Percentiles rank a stretch among this genome's conserved stretches.
Evolutionary conservation across 2,113 vertebrate species (phyloP).

Genomic region (Labrus mixtus): DNA sequence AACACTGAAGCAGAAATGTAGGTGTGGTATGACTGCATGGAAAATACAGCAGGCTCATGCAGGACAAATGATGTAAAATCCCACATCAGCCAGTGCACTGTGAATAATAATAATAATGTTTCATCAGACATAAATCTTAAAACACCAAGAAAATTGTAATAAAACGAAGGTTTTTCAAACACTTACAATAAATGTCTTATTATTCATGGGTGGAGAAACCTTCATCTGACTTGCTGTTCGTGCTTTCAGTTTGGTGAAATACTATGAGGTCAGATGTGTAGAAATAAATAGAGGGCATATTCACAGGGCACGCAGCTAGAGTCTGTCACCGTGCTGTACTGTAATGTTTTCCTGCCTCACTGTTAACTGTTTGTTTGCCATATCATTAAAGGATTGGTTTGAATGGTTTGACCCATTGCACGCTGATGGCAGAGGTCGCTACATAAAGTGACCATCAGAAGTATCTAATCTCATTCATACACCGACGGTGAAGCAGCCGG

Average conservation of each 20-base stretch:
- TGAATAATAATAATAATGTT: not conserved
- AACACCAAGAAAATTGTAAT: not conserved
- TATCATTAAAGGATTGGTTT: too few species aligned
- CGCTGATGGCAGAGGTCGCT: too few species aligned
- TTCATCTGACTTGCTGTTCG: not conserved
- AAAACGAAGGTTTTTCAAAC: not conserved
- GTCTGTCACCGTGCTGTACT: not conserved
- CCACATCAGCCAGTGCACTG: not conserved
- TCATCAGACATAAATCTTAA: not conserved
- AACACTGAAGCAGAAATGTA: not conserved
- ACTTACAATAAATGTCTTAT: not conserved
- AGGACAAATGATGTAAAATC: not conserved
- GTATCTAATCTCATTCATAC: too few species aligned
- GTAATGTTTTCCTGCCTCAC: too few species aligned
- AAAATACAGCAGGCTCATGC: not conserved
- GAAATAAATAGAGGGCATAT: too few species aligned
- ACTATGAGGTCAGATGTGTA: not conserved
- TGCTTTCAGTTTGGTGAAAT: not conserved
- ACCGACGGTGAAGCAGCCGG: too few species aligned
- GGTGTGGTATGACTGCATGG: constrained; percentile 11
- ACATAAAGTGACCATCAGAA: too few species aligned
- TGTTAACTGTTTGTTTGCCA: too few species aligned
- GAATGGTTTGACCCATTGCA: too few species aligned
- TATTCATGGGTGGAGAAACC: not conserved
- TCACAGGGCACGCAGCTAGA: not conserved